Base-by-base conservation (phyloP, 2,888 invertebrate species). In the Perdita meconis region DNA sequence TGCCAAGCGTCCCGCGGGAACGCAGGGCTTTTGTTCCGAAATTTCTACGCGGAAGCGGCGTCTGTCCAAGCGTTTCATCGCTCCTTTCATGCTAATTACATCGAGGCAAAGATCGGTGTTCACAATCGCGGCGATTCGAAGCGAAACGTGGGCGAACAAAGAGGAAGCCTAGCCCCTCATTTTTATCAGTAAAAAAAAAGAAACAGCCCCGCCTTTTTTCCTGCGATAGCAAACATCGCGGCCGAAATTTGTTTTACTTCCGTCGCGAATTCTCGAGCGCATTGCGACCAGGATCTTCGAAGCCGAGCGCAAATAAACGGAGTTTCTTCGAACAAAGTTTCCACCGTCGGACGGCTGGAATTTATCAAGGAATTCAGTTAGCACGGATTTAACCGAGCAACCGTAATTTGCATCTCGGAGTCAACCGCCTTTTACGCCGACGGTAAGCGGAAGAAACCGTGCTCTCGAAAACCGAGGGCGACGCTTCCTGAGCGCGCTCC, bases 71-170 rank as follows among this genome's bases (percentile, higher is more conserved):
- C 34, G 55, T 40, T 53, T 51, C n/a, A n/a, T n/a, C 59, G n/a
- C 68, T 57, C 26, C 19, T 60, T 42, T 50, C 12, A 57, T 42
- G 53, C 53, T 74, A 72, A 80, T 81, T 71, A 71, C 74, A 74
- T 71, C 59, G 73, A 51, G 66, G n/a, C n/a, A 44, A 64, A 74
- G 51, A 68, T 74, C 78, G 82, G 78, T 78, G 84, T n/a, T n/a
- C n/a, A n/a, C 78, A 82, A 69, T 55, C 78, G 69, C 38, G 55
- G 13, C 34, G 66, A 61, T 24, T 10, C 13, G 10, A 10, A 55
- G 75, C 65, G 75, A 75, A 44, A 65, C 65, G 12, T 24, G 53
- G 3, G 0, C 26, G 6, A 19, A 44, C 55, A 66, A 76, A 76
- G 60, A 22, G 19, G 47, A 8, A 8, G 19, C 47, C 47, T 19